Percentiles rank a stretch among this genome's conserved stretches.
phyloP scores from a whole-genome alignment of 92 coral and sea anemone genomes.

The Porites evermanni region DNA sequence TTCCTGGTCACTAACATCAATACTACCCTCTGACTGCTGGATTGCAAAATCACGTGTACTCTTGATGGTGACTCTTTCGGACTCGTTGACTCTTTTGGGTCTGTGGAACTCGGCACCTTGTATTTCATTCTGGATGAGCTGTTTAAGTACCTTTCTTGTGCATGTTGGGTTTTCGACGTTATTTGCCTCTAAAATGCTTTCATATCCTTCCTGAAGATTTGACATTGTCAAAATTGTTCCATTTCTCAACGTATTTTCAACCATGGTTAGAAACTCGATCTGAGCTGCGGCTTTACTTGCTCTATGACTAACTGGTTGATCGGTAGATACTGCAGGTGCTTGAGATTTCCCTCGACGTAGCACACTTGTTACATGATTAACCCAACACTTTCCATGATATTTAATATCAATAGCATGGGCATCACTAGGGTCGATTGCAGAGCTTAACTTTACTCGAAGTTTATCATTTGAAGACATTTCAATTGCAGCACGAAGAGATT shows the following conservation, averaged over 20 bases:
- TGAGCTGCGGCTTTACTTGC: not conserved
- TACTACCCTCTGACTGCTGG: slow-evolving; percentile 39
- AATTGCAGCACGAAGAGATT: no score
- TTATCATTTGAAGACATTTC: no score
- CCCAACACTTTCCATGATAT: no score
- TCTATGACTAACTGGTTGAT: no score
- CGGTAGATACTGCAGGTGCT: no score
- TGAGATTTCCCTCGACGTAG: no score
- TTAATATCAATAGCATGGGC: no score
- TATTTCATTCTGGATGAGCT: slow-evolving; percentile 62
- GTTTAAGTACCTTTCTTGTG: slow-evolving; percentile 64
- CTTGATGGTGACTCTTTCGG: slow-evolving; percentile 62
- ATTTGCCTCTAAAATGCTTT: slow-evolving; percentile 51
- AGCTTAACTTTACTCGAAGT: no score
- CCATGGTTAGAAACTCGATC: slow-evolving; percentile 43
- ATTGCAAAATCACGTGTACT: slow-evolving; percentile 59
- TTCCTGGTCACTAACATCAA: slow-evolving; percentile 27
- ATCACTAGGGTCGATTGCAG: no score
- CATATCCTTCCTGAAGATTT: slow-evolving; percentile 47
- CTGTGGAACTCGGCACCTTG: slow-evolving; percentile 67
- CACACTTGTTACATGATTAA: no score
- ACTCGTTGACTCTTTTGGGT: slow-evolving; percentile 72
- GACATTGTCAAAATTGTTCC: slow-evolving; percentile 59
- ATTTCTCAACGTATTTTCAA: slow-evolving; percentile 40
- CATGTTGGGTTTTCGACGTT: slow-evolving; percentile 55